Conservation (phyloP, 30 jellyfish, hydroid and myxozoan genomes). For the Pelagia noctiluca region DNA sequence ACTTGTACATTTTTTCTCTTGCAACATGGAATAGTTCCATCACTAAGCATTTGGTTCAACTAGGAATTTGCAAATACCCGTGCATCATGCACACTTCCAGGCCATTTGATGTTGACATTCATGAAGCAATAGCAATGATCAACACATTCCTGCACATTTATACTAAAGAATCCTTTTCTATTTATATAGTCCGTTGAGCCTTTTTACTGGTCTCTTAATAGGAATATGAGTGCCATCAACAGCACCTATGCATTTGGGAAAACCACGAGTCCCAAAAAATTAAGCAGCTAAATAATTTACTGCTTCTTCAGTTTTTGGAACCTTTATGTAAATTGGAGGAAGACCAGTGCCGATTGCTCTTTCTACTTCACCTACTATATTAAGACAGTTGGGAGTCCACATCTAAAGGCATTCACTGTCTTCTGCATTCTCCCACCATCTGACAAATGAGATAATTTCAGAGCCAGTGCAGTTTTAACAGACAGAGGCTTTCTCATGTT, state of each 20-base stretch:
- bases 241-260: not conserved
- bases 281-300: too few relatives aligned
- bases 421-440: conserved; percentile 41
- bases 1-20: conserved; percentile 2
- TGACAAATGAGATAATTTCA: conserved; percentile 20
- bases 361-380: not conserved
- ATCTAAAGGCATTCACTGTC: too few relatives aligned
- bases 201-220: conserved; percentile 2
- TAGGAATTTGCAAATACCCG: conserved; percentile 12
- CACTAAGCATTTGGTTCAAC: conserved; percentile 18
- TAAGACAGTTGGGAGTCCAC: not conserved
- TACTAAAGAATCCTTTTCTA: not conserved
- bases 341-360: conserved; percentile 5
- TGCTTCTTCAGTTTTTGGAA: not conserved
- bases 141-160: conserved; percentile 1
- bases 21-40: conserved; percentile 50
- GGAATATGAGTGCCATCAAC: not conserved
- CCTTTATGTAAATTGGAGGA: too few relatives aligned
- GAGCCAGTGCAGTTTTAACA: conserved; percentile 9
- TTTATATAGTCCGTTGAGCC: not conserved
- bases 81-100: conserved; percentile 57
- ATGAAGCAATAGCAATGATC: not conserved
- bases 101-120: not conserved
- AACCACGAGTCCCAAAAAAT: not conserved
- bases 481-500: conserved; percentile 34